These are phyloP conservation scores for Macrotrachela quadricornifera DNA, from an alignment of 1,140 invertebrate genomes.

Conservation along the genomic window DNA sequence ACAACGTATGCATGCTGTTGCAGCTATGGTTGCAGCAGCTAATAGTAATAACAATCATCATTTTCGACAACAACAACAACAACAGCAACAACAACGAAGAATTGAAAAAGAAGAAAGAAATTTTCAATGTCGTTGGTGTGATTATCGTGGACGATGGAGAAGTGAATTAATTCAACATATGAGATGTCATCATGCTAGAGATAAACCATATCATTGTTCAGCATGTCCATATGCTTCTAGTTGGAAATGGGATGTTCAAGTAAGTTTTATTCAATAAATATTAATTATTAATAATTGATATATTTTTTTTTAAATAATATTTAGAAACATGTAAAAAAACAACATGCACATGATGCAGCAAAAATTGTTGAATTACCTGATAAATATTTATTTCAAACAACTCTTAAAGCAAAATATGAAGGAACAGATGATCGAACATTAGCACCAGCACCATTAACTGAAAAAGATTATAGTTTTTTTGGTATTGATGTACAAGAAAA, in stretches of 20 bases:
- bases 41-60: too few species aligned
- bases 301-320: too few species aligned
- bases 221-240: slow-evolving; percentile 26
- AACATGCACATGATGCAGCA: background rate
- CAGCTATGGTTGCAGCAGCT: too few species aligned
- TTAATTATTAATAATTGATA: too few species aligned
- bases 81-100: too few species aligned
- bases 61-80: too few species aligned
- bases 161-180: slow-evolving; percentile 30
- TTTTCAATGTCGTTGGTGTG: slow-evolving; percentile 18
- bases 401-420: background rate
- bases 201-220: slow-evolving; percentile 27
- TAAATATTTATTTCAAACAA: background rate
- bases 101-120: background rate
- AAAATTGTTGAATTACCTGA: slow-evolving; percentile 9
- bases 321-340: too few species aligned
- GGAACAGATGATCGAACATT: background rate
- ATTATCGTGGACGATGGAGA: slow-evolving; percentile 27
- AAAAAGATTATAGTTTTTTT: background rate
- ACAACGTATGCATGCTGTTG: too few species aligned
- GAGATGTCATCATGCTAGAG: slow-evolving; percentile 28
- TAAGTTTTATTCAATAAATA: too few species aligned
- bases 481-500: background rate
- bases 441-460: background rate
- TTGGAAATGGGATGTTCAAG: slow-evolving; percentile 31